Evolutionary conservation across 2,797 vertebrate species (phyloP), one percentile per base, ranked within the genome.

Genomic region (Amniataba percoides): DNA sequence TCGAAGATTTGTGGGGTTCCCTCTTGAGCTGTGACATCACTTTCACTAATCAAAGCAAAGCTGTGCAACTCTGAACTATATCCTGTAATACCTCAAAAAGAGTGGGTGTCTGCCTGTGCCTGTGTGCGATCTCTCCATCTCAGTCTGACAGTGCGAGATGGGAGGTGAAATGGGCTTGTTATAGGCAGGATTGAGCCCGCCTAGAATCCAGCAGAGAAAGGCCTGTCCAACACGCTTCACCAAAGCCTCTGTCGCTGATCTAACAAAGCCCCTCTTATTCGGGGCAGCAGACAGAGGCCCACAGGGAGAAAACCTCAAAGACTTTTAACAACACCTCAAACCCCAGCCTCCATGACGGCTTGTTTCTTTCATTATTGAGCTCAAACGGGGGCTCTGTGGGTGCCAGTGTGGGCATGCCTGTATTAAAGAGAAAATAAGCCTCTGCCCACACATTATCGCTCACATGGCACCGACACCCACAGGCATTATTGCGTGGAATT

Each of bases 311-410:
- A 93, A 92, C 91, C 90, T 92, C 89, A 93, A 92, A 93, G 89
- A 92, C 92, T 93, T 31, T 94, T 94, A 94, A 94, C 91, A 93
- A 92, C 93, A 93, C 90, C 93, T 94, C 91, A 92, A 93, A 93
- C 89, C 83, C 87, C 86, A 88, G 90, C 90, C 89, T 89, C 73
- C 86, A 91, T 87, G 91, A 90, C 73, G 78, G 87, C 90, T 90
- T 91, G 82, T 89, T 94, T 92, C 90, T 92, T 93, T 94, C 90
- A 94, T 94, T 93, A 91, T 74, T 53, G 78, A 87, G 89, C 88
- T 94, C 90, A 91, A 93, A 91, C 83, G 80, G 89, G 87, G 87
- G 85, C 90, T 92, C 89, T 84, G 89, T 85, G 91, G 91, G 91
- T 93, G 91, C 92, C 91, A 90, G 90, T 82, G 89, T 86, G 89